A percentile compares a stretch with the other conserved stretches of the same genome.
Conservation (phyloP, 2,797 vertebrate genomes). For the Picus viridis region DNA sequence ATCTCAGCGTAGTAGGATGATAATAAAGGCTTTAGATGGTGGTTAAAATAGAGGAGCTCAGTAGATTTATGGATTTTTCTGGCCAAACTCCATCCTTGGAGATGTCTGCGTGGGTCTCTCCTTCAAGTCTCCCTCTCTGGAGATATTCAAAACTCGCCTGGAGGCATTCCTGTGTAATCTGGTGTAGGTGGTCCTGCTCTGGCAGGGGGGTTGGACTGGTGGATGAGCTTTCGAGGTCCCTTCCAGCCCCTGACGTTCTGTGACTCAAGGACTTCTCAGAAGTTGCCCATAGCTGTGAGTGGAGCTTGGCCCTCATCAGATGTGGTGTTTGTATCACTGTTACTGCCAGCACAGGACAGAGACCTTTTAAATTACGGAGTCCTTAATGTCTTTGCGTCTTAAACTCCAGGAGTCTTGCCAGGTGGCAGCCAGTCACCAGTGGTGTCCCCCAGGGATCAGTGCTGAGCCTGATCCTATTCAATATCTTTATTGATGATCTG, state of each 20-base stretch:
- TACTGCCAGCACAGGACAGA: rapidly evolving
- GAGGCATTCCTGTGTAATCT: too few species aligned
- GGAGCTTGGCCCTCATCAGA: not conserved
- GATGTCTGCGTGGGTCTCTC: not conserved
- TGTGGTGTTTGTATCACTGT: rapidly evolving
- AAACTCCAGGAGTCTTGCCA: not conserved
- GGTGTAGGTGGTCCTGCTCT: too few species aligned
- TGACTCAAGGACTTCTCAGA: not conserved
- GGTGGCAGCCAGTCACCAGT: not conserved
- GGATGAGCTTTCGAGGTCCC: too few species aligned
- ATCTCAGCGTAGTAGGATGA: rapidly evolving
- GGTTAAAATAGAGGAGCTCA: not conserved
- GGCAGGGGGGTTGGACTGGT: too few species aligned
- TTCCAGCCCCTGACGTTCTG: too few species aligned
- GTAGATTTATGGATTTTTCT: not conserved
- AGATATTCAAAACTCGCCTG: too few species aligned
- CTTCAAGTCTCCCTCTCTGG: not conserved
- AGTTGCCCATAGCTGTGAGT: rapidly evolving
- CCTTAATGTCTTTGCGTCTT: not conserved
- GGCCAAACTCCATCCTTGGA: not conserved
- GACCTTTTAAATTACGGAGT: not conserved
- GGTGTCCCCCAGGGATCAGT: too few species aligned
- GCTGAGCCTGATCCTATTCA: too few species aligned
- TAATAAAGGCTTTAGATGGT: not conserved
- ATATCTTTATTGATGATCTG: too few species aligned